A percentile compares a stretch with the other conserved stretches of the same genome.
Evolutionary conservation across 2,797 vertebrate genomes (phyloP).

Genomic region (Brachymystax lenok): DNA sequence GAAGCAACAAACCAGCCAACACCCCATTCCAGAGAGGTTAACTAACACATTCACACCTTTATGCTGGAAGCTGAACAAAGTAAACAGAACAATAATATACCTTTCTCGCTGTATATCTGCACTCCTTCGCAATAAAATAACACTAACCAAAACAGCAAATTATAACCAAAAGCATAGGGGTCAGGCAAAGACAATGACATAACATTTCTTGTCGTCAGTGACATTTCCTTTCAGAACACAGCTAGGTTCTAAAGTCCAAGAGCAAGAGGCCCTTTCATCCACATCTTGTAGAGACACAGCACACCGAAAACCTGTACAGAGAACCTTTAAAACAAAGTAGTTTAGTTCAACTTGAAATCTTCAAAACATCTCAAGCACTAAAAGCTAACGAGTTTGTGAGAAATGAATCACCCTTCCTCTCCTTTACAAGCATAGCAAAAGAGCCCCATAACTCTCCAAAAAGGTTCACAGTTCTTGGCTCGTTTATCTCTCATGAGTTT

Average conservation of each 20-base stretch:
- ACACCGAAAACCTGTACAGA: not conserved
- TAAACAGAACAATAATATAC: not conserved
- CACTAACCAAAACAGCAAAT: too few relatives aligned
- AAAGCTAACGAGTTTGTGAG: not conserved
- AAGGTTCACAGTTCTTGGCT: not conserved
- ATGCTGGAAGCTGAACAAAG: not conserved
- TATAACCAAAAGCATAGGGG: too few relatives aligned
- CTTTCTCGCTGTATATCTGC: not conserved
- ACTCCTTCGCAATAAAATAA: not conserved
- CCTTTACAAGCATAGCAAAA: not conserved
- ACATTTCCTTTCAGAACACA: too few relatives aligned
- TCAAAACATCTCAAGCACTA: not conserved
- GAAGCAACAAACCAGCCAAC: conserved; percentile 9
- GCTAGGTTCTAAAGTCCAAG: too few relatives aligned
- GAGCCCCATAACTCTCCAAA: not conserved
- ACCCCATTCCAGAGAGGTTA: not conserved
- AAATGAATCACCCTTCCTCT: not conserved
- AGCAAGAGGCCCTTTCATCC: not conserved
- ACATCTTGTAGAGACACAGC: not conserved
- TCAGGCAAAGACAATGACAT: too few relatives aligned
- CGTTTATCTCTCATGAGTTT: conserved; percentile 66
- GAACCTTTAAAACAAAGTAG: not conserved
- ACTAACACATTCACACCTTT: conserved; percentile 3
- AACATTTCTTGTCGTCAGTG: not conserved
- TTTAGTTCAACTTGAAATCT: not conserved